Conservation (phyloP, 2,888 invertebrate genomes). For the Autographa pulchrina region DNA sequence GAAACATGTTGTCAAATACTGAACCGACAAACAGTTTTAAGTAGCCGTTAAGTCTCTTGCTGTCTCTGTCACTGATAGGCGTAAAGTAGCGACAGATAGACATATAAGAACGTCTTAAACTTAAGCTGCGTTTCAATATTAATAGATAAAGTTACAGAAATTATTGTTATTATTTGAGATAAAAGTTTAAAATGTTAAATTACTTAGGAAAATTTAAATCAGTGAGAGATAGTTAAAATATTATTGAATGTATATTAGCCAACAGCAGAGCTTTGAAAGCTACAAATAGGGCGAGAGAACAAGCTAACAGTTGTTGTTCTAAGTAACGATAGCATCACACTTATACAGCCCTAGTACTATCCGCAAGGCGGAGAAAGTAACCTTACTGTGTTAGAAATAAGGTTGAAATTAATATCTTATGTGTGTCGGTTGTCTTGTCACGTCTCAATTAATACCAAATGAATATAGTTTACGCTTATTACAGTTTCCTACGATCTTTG, state of each 20-base stretch:
- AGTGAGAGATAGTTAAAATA: conserved; percentile 64
- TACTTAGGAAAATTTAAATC: conserved; percentile 40
- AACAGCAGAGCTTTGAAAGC: conserved; percentile 69
- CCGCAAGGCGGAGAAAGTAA: conserved; percentile 52
- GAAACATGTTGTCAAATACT: too few relatives aligned
- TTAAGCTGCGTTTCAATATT: too few relatives aligned
- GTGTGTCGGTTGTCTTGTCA: conserved; percentile 67
- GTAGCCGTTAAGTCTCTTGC: too few relatives aligned
- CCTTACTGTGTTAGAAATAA: conserved; percentile 61
- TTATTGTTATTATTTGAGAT: conserved; percentile 18
- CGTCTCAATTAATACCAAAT: conserved; percentile 79
- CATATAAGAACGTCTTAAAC: too few relatives aligned
- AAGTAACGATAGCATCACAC: conserved; percentile 63
- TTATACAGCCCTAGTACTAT: conserved; percentile 58
- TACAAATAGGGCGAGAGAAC: conserved; percentile 81
- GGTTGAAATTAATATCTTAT: conserved; percentile 46
- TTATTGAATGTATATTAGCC: conserved; percentile 68
- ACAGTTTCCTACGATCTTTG: conserved; percentile 67
- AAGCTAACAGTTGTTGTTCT: conserved; percentile 72
- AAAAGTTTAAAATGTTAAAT: conserved; percentile 25
- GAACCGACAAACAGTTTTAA: too few relatives aligned
- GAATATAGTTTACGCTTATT: conserved; percentile 68
- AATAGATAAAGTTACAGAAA: too few relatives aligned
- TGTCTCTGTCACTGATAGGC: too few relatives aligned
- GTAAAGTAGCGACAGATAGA: too few relatives aligned